A percentile compares a stretch with the other conserved stretches of the same genome.
Conservation (phyloP, 2,797 vertebrate genomes). For the Balearica regulorum region DNA sequence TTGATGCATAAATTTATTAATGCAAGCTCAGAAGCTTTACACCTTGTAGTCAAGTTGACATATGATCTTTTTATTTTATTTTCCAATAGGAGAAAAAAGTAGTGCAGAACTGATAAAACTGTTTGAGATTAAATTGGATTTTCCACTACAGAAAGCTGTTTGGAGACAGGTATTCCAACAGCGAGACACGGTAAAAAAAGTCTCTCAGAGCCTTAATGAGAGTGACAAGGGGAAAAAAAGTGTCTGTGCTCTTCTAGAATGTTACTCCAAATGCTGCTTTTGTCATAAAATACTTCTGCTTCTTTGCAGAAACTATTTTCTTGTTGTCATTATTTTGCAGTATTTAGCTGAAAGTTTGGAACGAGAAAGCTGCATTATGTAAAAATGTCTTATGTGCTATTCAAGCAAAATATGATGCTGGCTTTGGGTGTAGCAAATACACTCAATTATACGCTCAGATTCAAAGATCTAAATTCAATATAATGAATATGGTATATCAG, state of each 20-base stretch:
- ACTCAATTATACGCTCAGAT: background rate
- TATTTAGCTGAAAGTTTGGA: slow-evolving; percentile 33
- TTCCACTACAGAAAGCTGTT: slow-evolving; percentile 69
- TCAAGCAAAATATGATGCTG: slow-evolving; percentile 15
- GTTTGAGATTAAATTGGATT: slow-evolving; percentile 75
- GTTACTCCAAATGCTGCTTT: slow-evolving; percentile 39
- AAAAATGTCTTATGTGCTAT: background rate
- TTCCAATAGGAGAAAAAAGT: slow-evolving; percentile 67
- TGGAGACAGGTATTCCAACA: slow-evolving; percentile 58
- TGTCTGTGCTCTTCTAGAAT: slow-evolving; percentile 7
- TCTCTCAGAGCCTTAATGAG: slow-evolving; percentile 64
- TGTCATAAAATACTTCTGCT: slow-evolving; percentile 40
- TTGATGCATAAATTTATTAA: slow-evolving; percentile 68
- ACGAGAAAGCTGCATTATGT: slow-evolving; percentile 55
- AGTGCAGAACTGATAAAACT: slow-evolving; percentile 64
- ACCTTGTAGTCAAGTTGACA: slow-evolving; percentile 61
- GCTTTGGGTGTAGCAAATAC: background rate
- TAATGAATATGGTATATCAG: background rate
- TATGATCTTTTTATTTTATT: slow-evolving; percentile 68
- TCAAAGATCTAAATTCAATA: background rate
- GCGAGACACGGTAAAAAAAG: slow-evolving; percentile 9
- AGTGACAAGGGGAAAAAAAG: slow-evolving; percentile 24
- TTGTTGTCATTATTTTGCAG: slow-evolving; percentile 11
- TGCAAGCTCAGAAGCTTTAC: slow-evolving; percentile 62
- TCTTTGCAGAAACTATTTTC: slow-evolving; percentile 44